Evolutionary conservation across 2,888 invertebrate species (phyloP).

Genomic region (Stomorhina lunata): DNA sequence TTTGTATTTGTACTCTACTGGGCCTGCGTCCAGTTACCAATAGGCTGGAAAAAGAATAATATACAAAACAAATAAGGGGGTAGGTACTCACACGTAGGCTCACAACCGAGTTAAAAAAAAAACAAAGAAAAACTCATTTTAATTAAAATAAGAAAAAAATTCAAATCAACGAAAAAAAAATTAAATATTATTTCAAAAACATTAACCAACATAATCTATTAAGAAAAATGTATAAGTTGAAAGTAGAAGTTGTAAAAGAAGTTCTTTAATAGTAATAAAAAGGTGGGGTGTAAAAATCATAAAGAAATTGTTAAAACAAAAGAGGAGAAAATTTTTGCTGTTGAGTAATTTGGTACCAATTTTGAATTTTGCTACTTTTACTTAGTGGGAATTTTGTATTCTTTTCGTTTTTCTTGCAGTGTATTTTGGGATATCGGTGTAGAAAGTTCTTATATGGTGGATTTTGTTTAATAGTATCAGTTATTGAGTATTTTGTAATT

Average conservation of each 20-base stretch:
- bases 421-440: too few relatives aligned
- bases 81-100: constrained; percentile 48
- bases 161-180: neutral
- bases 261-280: neutral
- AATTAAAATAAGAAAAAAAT: neutral
- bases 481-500: neutral
- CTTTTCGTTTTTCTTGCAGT: too few relatives aligned
- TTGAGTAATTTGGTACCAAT: neutral
- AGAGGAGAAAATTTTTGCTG: too few relatives aligned
- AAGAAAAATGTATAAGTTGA: neutral
- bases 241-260: neutral
- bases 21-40: constrained; percentile 80
- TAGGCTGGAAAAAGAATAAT: constrained; percentile 73
- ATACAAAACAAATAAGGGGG: constrained; percentile 40
- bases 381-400: too few relatives aligned
- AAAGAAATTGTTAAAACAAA: too few relatives aligned
- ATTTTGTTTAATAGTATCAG: too few relatives aligned
- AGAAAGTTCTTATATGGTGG: too few relatives aligned
- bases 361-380: constrained; percentile 26
- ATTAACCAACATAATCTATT: constrained; percentile 3
- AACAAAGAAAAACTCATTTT: neutral
- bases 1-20: constrained; percentile 76
- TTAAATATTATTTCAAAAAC: constrained; percentile 11
- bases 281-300: neutral
- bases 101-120: constrained; percentile 46